Conservation (phyloP, 2,113 vertebrate genomes). For the Scomber colias region DNA sequence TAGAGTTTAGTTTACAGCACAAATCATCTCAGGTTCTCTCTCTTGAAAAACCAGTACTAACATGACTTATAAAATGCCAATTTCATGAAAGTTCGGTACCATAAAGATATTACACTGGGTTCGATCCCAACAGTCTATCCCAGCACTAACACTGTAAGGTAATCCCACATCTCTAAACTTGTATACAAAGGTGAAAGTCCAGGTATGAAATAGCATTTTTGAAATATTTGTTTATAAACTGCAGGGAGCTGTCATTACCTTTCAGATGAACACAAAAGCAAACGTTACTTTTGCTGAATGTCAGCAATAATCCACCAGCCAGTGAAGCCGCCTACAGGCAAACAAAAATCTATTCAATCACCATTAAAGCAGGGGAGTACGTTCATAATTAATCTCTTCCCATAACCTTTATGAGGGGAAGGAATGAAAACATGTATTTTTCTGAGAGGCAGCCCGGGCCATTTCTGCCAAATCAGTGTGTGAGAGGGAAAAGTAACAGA, state of each 20-base stretch:
- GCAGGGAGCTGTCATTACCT: background rate
- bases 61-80: too few species aligned
- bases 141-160: background rate
- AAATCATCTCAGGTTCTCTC: background rate
- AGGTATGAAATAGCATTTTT: background rate
- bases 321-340: background rate
- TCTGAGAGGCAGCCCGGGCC: background rate
- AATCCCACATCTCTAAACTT: background rate
- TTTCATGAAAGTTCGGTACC: too few species aligned
- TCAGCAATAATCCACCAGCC: background rate
- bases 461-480: constrained; percentile 22
- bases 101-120: too few species aligned
- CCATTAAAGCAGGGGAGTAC: constrained; percentile 3
- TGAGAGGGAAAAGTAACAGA: constrained; percentile 15
- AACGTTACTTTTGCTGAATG: background rate
- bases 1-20: background rate
- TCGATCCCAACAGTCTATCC: background rate
- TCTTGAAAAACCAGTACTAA: too few species aligned
- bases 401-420: constrained; percentile 2
- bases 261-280: background rate
- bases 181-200: background rate
- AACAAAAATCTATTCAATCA: constrained; percentile 2
- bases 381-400: constrained; percentile 15
- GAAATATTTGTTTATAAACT: background rate
- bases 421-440: constrained; percentile 31